A percentile compares a stretch with the other conserved stretches of the same genome.
Evolutionary conservation across 2,797 vertebrate species (phyloP).

Genomic region (Diceros bicornis): DNA sequence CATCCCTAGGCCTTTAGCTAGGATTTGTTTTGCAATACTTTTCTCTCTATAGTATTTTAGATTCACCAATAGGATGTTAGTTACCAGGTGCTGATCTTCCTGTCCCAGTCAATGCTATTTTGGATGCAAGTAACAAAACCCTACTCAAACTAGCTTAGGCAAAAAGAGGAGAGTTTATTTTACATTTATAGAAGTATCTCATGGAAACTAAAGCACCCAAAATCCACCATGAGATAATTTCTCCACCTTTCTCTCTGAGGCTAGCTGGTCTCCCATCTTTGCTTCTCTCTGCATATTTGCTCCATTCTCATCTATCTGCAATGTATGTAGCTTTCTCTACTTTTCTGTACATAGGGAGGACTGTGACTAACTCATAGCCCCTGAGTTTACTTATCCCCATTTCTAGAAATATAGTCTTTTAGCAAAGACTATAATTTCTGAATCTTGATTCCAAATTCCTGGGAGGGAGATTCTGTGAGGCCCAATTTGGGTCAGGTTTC

Average conservation of each 20-base stretch:
- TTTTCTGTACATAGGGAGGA: neutral
- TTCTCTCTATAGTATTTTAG: neutral
- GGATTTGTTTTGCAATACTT: neutral
- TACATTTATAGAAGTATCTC: neutral
- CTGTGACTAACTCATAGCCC: neutral
- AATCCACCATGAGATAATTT: neutral
- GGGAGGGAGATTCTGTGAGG: neutral
- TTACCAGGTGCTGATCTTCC: neutral
- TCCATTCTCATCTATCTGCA: neutral
- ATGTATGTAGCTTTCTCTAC: neutral
- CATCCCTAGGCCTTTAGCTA: neutral
- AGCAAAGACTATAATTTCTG: neutral
- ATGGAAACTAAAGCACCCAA: neutral
- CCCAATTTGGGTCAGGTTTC: neutral
- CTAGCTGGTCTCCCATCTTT: neutral
- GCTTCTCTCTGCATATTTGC: neutral
- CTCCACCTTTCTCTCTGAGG: neutral
- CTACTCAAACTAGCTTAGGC: neutral
- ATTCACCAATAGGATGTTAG: neutral
- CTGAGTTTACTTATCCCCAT: neutral
- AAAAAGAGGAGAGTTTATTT: slow-evolving; percentile 25
- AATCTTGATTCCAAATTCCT: neutral
- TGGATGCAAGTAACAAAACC: neutral
- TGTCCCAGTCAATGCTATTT: neutral
- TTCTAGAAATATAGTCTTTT: neutral